phyloP scores from a whole-genome alignment of 2,888 invertebrate genomes.

The Zele albiditarsus region DNA sequence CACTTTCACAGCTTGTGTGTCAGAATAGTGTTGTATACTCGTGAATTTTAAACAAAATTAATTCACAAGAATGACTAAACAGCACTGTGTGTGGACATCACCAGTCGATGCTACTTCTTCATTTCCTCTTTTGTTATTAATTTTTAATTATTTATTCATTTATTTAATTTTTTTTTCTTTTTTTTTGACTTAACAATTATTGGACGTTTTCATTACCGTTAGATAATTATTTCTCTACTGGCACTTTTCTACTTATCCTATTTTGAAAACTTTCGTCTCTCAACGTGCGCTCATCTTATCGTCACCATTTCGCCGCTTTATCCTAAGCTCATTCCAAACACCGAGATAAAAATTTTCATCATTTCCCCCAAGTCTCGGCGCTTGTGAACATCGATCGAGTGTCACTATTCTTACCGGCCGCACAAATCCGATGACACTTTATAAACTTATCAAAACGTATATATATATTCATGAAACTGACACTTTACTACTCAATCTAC shows the following conservation, averaged over 20 bases:
- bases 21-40: constrained; percentile 45
- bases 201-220: constrained; percentile 69
- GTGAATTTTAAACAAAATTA: constrained; percentile 50
- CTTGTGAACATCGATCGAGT: constrained; percentile 30
- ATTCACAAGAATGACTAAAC: constrained; percentile 71
- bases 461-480: constrained; percentile 44
- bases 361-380: not conserved
- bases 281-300: constrained; percentile 20
- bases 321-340: constrained; percentile 1
- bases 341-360: not conserved
- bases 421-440: constrained; percentile 28
- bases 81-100: constrained; percentile 69
- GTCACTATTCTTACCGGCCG: constrained; percentile 13
- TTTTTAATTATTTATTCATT: constrained; percentile 14
- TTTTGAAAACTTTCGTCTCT: constrained; percentile 54
- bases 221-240: constrained; percentile 68
- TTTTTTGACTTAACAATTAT: constrained; percentile 68
- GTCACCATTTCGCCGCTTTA: not conserved
- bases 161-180: constrained; percentile 40
- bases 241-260: constrained; percentile 71
- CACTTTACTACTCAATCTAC: constrained; percentile 48
- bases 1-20: constrained; percentile 29
- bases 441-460: constrained; percentile 12
- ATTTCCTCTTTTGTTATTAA: constrained; percentile 45
- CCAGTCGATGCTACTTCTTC: constrained; percentile 51